Base-by-base conservation (phyloP, 2,888 invertebrate genomes). In the Drosophila pseudotakahashii region DNA sequence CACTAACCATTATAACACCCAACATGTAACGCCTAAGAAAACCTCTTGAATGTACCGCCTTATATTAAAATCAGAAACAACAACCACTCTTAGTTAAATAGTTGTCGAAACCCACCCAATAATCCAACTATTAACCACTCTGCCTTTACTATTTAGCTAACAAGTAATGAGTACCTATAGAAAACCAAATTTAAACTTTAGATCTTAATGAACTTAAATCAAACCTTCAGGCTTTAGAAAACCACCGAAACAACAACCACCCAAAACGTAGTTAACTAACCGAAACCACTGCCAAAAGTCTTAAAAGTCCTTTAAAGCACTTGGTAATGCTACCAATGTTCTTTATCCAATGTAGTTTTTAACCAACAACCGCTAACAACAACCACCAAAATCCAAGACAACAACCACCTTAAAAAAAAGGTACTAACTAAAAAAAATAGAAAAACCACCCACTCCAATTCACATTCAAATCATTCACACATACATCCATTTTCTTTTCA, bases 401-500 rank as follows among this genome's bases (percentile, higher is more conserved):
- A 32, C 23, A 67, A 58, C 16, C 26, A 37, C 32, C 16, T 42
- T 39, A 13, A 44, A 26, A 41, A 11, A n/a, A 26, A 3, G 2
- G 14, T 23, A 36, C 10, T 57, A 37, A 54, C 54, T 30, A 42
- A 32, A 23, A 41, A 42, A 32, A 11, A 41, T 10, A 45, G 11
- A 13, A 11, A 34, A 11, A 34, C 32, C 45, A 26, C 3, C 16
- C 59, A 55, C 44, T 42, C 52, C 61, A 47, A 51, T 39, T 32
- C 57, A 59, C 37, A 47, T 30, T 58, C 37, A 52, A 48, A 59
- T 26, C 72, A 54, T 68, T 70, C 60, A 80, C 69, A 62, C 42
- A 48, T 37, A 70, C 78, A 77, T 66, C 36, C 71, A 77, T 80
- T 77, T 44, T 83, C 77, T 71, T 69, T 75, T 62, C 72, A 72